Percentiles rank a stretch among this genome's conserved stretches.
phyloP scores from a whole-genome alignment of 2,113 vertebrate species.

The Poecilia latipinna region DNA sequence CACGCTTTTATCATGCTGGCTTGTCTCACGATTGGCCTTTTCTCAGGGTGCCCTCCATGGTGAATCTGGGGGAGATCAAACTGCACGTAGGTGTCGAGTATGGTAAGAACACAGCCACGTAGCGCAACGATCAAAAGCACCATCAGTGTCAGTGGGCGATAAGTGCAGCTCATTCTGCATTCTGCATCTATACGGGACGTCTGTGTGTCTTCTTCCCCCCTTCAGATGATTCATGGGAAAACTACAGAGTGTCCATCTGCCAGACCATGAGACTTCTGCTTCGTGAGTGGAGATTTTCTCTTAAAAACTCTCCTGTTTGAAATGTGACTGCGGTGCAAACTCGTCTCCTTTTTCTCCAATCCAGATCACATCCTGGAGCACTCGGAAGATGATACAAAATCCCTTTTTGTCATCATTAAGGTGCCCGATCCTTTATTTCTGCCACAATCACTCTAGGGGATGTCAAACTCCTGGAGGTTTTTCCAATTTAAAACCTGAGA shows the following conservation, averaged over 20 bases:
- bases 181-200: constrained; percentile 41
- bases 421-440: constrained; percentile 62
- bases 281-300: constrained; percentile 84
- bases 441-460: not conserved
- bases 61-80: constrained; percentile 90
- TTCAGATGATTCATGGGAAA: constrained; percentile 88
- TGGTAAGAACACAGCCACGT: constrained; percentile 74
- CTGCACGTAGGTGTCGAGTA: constrained; percentile 90
- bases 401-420: constrained; percentile 97
- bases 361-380: constrained; percentile 91
- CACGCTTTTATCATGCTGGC: not conserved
- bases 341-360: constrained; percentile 6
- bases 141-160: constrained; percentile 15
- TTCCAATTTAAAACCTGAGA: not conserved
- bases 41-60: constrained; percentile 89
- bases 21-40: constrained; percentile 49
- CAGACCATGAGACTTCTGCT: constrained; percentile 89
- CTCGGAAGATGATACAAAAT: constrained; percentile 98
- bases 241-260: constrained; percentile 91
- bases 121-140: constrained; percentile 3
- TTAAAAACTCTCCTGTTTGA: not conserved
- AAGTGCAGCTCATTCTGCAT: constrained; percentile 47
- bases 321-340: constrained; percentile 16
- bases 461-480: not conserved
- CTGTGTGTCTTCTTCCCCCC: constrained; percentile 44